Conservation (phyloP, 2,888 invertebrate genomes). For the Trisateles emortualis region DNA sequence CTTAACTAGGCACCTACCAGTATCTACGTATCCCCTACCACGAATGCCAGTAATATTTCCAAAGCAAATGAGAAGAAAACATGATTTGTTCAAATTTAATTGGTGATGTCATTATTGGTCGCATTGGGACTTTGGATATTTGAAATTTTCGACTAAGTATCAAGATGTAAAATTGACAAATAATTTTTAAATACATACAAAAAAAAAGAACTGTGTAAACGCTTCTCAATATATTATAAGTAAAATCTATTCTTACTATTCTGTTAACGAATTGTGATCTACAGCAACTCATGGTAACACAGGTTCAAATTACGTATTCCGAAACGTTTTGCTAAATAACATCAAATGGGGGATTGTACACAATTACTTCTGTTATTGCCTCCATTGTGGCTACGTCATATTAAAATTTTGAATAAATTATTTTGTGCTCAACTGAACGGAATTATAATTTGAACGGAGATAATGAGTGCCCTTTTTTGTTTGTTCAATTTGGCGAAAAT, state of each 20-base stretch:
- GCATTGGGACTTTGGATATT: no score
- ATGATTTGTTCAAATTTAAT: background rate
- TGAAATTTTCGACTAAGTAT: no score
- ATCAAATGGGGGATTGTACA: slow-evolving; percentile 46
- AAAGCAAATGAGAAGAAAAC: background rate
- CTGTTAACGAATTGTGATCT: background rate
- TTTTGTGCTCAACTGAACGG: slow-evolving; percentile 57
- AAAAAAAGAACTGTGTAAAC: no score
- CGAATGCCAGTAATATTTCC: background rate
- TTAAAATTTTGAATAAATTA: slow-evolving; percentile 76
- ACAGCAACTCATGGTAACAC: slow-evolving; percentile 12
- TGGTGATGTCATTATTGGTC: no score
- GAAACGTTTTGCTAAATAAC: slow-evolving; percentile 47
- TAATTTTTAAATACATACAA: no score
- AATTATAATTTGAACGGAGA: slow-evolving; percentile 48
- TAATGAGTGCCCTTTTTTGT: slow-evolving; percentile 42
- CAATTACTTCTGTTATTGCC: slow-evolving; percentile 47
- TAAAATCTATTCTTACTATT: no score
- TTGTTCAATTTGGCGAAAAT: slow-evolving; percentile 38
- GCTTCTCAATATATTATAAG: no score
- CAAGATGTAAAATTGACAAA: no score
- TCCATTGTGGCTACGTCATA: slow-evolving; percentile 59
- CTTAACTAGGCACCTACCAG: slow-evolving; percentile 36
- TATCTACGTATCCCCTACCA: slow-evolving; percentile 4
- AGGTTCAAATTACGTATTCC: slow-evolving; percentile 40